Percentiles rank a stretch among this genome's conserved stretches.
Evolutionary conservation across 2,888 invertebrate genomes (phyloP).

Genomic region (Eupelmus urozonus): DNA sequence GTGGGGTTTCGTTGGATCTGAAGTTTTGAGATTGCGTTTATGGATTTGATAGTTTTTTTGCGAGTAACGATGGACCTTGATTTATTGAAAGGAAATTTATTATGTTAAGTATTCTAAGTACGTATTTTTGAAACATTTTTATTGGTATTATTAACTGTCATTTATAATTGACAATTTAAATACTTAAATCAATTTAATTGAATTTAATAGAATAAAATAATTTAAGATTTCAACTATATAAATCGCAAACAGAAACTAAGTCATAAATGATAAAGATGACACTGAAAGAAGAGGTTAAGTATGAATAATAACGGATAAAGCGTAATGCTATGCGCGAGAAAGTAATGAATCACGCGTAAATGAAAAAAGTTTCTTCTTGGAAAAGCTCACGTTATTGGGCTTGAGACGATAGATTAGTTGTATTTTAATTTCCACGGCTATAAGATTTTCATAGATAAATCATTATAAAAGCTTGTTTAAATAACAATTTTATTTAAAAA

Average conservation of each 20-base stretch:
- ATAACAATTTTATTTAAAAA: not conserved
- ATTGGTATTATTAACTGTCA: too few species aligned
- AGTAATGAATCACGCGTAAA: slow-evolving; percentile 53
- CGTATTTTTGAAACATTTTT: too few species aligned
- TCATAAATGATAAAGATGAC: slow-evolving; percentile 1
- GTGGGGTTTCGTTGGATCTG: too few species aligned
- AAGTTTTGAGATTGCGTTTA: too few species aligned
- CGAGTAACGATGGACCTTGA: too few species aligned
- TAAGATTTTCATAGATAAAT: not conserved
- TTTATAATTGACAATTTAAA: too few species aligned
- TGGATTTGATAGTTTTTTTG: too few species aligned
- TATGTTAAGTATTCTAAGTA: too few species aligned
- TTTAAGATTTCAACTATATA: not conserved
- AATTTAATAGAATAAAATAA: too few species aligned
- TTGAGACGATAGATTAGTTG: slow-evolving; percentile 27
- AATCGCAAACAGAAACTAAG: slow-evolving; percentile 14
- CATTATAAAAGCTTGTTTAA: not conserved
- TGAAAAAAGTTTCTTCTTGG: slow-evolving; percentile 47
- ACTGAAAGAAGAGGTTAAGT: slow-evolving; percentile 17
- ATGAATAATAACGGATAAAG: slow-evolving; percentile 35
- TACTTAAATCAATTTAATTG: too few species aligned
- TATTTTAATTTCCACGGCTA: slow-evolving; percentile 23
- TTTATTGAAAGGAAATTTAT: too few species aligned
- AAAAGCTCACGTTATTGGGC: slow-evolving; percentile 32
- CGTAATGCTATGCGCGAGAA: slow-evolving; percentile 27